phyloP scores from a whole-genome alignment of 2,113 vertebrate genomes.

The Lampris incognitus region DNA sequence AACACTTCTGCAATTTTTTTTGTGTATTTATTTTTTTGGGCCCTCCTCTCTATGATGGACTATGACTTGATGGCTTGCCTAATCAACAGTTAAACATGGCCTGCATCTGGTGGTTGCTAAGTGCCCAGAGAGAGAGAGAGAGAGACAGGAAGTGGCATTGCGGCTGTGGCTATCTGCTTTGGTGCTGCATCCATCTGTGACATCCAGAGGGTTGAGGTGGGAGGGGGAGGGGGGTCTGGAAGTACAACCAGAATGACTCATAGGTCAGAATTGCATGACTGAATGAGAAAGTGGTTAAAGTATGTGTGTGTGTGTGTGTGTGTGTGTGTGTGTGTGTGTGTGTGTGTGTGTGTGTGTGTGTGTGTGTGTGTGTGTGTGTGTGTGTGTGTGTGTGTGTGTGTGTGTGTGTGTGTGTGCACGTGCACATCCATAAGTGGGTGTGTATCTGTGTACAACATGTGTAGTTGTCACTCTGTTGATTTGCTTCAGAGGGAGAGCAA shows the following conservation, averaged over 20 bases:
- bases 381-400: neutral
- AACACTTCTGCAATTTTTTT: constrained; percentile 14
- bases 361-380: constrained; percentile 23
- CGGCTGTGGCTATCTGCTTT: constrained; percentile 68
- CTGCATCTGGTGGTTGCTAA: constrained; percentile 67
- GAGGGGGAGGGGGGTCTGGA: constrained; percentile 19
- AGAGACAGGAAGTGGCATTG: constrained; percentile 72
- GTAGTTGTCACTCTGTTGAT: constrained; percentile 38
- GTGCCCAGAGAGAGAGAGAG: constrained; percentile 56
- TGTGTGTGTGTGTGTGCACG: neutral
- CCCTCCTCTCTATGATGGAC: neutral
- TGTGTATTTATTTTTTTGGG: constrained; percentile 14
- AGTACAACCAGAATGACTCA: constrained; percentile 74
- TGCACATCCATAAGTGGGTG: constrained; percentile 5
- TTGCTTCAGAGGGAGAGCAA: constrained; percentile 27
- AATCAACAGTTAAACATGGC: constrained; percentile 62
- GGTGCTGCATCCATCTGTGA: constrained; percentile 57
- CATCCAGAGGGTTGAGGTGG: constrained; percentile 37
- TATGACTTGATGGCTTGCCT: constrained; percentile 50
- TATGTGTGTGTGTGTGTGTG: constrained; percentile 33
- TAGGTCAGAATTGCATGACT: constrained; percentile 72
- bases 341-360: neutral
- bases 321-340: constrained; percentile 4
- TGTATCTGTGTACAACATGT: constrained; percentile 35
- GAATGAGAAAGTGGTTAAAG: constrained; percentile 23